Conservation (phyloP, 2,888 invertebrate species). For the Pachycephus smyrnensis region DNA sequence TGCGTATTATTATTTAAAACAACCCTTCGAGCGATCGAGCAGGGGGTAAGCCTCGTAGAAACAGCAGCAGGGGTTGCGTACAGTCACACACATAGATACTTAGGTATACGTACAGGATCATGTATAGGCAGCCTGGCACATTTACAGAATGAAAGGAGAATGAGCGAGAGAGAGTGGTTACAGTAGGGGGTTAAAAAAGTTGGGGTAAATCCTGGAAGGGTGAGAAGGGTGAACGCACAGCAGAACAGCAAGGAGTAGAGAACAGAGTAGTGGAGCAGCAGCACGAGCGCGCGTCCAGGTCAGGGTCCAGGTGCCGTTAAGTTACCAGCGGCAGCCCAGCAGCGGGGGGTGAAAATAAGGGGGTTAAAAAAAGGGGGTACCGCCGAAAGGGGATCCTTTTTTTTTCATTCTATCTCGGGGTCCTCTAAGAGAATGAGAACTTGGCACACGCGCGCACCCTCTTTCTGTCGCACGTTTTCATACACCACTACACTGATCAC, state of each 20-base stretch:
- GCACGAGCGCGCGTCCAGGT: slow-evolving; percentile 15
- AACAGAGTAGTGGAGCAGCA: no score
- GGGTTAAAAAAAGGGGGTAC: slow-evolving; percentile 36
- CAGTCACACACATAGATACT: not conserved
- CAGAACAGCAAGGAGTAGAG: not conserved
- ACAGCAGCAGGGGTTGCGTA: slow-evolving; percentile 26
- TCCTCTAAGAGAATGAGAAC: slow-evolving; percentile 14
- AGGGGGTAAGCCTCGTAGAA: slow-evolving; percentile 34
- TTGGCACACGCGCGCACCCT: slow-evolving; percentile 13
- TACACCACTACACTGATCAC: not conserved
- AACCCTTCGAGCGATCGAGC: slow-evolving; percentile 58
- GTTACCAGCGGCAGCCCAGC: slow-evolving; percentile 40
- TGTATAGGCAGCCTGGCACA: slow-evolving; percentile 6
- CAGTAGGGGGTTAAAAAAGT: slow-evolving; percentile 36
- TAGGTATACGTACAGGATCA: not conserved
- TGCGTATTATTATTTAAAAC: slow-evolving; percentile 63
- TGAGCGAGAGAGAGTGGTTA: slow-evolving; percentile 19
- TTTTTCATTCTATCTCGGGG: slow-evolving; percentile 17
- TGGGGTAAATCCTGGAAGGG: slow-evolving; percentile 34
- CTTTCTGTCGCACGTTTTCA: not conserved
- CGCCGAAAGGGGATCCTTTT: slow-evolving; percentile 20
- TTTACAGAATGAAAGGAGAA: slow-evolving; percentile 26
- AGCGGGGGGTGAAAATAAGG: slow-evolving; percentile 20
- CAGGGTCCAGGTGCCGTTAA: slow-evolving; percentile 52
- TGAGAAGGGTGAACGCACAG: slow-evolving; percentile 51